Base-by-base conservation (phyloP, 2,113 vertebrate genomes). In the Onychostoma macrolepis region DNA sequence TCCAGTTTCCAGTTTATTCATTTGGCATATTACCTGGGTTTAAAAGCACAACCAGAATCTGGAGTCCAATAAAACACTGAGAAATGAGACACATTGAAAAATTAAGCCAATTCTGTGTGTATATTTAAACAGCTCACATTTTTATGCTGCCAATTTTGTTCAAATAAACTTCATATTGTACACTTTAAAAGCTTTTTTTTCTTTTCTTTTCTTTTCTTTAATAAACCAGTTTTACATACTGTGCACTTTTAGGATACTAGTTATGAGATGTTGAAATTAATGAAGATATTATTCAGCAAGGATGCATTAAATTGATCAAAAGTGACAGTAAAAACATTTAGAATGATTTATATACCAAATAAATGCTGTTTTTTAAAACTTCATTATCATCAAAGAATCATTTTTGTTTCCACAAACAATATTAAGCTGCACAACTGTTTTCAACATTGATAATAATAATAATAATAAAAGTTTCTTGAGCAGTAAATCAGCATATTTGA, bases 11-110 rank as follows among this genome's bases (percentile, higher is more conserved):
- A 30, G 75, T 77, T 50, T n/a, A 50, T 30, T 77, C 45, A 30
- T 89, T 75, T 84, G 53, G 78, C 43, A 77, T 85, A 80, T 77
- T 24, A 78, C 13, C 33, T 36, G 9, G 38, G n/a, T 61, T 56
- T 84, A 77, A 84, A 82, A 82, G 75, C 80, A 83, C 67, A 74
- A 69, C 80, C 38, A 30, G 43, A 75, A 83, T 48, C 38, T 45
- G 72, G 4, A 45, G 24, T n/a, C 30, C 30, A 36, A 36, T 71
- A 71, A 71, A 71, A 36, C 67, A 36, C 19, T 4, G 6, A 71
- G 3, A 71, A 69, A 71, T 36, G 28, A 36, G 15, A 71, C 13
- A 1, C 67, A 36, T 21, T 71, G 15, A 71, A 9, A 71, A 71
- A 36, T 65, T 26, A 63, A 63, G n/a, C n/a, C n/a, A 10, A 21